Percentiles rank a stretch among this genome's conserved stretches.
Evolutionary conservation across 2,888 invertebrate species (phyloP).

Genomic region (Campaea margaritaria): DNA sequence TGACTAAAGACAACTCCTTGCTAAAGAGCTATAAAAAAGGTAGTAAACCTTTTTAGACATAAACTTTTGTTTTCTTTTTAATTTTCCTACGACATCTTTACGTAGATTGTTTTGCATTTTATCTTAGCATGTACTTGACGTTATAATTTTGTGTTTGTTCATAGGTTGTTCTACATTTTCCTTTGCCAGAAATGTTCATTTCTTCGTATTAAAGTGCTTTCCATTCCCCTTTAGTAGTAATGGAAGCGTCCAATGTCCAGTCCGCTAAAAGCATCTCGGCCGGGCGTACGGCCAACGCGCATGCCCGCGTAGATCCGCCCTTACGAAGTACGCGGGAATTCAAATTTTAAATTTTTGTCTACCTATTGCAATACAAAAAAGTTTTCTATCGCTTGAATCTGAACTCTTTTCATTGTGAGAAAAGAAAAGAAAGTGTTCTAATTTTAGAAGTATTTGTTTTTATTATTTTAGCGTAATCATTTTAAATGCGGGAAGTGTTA

Average conservation of each 20-base stretch:
- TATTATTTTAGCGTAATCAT: no score
- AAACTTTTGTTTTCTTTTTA: conserved; percentile 3
- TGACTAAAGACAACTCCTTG: conserved; percentile 26
- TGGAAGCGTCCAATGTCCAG: conserved; percentile 71
- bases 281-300: conserved; percentile 62
- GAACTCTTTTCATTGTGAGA: conserved; percentile 25
- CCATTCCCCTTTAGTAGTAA: conserved; percentile 60
- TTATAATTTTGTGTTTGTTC: conserved; percentile 18
- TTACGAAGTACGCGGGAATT: conserved; percentile 47
- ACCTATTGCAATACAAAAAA: no score
- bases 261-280: conserved; percentile 72
- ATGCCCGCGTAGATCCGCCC: conserved; percentile 52
- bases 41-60: conserved; percentile 15
- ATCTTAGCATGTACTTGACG: not conserved
- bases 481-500: not conserved
- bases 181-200: conserved; percentile 41
- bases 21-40: conserved; percentile 8
- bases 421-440: conserved; percentile 22
- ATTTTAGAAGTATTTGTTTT: conserved; percentile 2
- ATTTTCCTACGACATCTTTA: conserved; percentile 6
- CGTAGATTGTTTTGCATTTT: conserved; percentile 11
- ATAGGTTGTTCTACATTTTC: conserved; percentile 41
- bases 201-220: conserved; percentile 57
- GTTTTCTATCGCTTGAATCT: no score
- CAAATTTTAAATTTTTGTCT: conserved; percentile 32